Evolutionary conservation across 2,888 invertebrate genomes (phyloP).

Genomic region (Stenotaenia linearis): DNA sequence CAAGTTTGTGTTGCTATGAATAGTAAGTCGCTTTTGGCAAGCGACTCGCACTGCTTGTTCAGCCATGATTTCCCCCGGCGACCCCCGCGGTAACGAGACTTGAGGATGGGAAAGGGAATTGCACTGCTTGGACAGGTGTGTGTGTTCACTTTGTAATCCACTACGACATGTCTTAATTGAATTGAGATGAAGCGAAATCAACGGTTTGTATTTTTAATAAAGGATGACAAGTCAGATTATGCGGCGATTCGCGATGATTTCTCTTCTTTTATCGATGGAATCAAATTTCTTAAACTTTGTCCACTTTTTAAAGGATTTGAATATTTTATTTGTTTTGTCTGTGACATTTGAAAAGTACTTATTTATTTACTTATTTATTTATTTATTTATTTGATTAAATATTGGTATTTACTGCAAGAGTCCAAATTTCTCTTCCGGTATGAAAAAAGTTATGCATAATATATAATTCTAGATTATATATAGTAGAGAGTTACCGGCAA

Average conservation of each 20-base stretch:
- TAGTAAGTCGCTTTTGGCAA: background rate
- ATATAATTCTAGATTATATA: no score
- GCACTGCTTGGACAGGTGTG: constrained; percentile 7
- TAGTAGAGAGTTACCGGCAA: no score
- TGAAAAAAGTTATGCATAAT: no score
- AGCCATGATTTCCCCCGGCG: constrained; percentile 11
- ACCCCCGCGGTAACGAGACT: background rate
- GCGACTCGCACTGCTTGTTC: constrained; percentile 11
- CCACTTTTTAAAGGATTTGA: no score
- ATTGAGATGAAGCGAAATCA: constrained; percentile 12
- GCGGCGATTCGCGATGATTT: background rate
- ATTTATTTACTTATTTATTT: no score
- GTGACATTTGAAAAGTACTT: no score
- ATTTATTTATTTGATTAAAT: no score
- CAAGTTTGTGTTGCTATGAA: background rate
- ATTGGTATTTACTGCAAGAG: no score
- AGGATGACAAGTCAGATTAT: background rate
- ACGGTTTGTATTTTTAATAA: constrained; percentile 6
- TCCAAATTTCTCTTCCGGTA: no score
- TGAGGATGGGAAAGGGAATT: background rate
- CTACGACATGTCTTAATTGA: constrained; percentile 6
- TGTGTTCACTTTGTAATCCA: constrained; percentile 7
- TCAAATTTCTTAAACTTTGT: no score
- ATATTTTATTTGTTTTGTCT: no score
- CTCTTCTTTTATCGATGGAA: background rate